Evolutionary conservation across 2,797 vertebrate species (phyloP), one percentile per base, ranked within the genome.

Genomic region (Syncerus caffer): DNA sequence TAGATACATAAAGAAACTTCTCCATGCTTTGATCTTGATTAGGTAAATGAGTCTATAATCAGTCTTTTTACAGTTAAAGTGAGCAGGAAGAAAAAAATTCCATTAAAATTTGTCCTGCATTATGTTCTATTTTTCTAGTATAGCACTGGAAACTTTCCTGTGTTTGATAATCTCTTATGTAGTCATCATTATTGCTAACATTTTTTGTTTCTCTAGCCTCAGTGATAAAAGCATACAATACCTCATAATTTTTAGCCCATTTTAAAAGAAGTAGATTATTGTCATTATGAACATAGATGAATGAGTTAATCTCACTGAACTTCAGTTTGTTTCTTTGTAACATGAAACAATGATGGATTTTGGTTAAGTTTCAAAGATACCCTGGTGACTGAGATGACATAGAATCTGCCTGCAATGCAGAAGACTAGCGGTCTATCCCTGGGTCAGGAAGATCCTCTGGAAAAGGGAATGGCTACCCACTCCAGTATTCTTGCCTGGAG

Each of bases 61-160:
- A 92, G 42, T 38, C 6, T 96, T 86, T 96, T 50, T 85, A 89
- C 55, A 86, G n/a, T 71, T 19, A 96, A 97, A 97, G 88, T 62
- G 31, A 86, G 34, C 6, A 55, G 12, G 38, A 85, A 80, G 34
- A 92, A 94, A 85, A 85, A 55, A 76, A 60, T 84, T 5, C 38
- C 57, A 93, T 45, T 90, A 74, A 94, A 82, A 4, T 19, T 88
- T 93, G 13, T 88, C 93, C 29, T 86, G 47, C 78, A 62, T 95
- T 80, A 88, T 64, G 27, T 64, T 83, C 15, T 95, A 16, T 51
- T 82, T 96, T 95, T 29, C 85, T 67, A 87, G n/a, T 3, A 83
- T 13, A 85, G 29, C 38, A 47, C 21, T 53, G 8, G 60, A 90
- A 42, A 95, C 6, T 38, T 93, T 86, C 13, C 14, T 88, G 7